Evolutionary conservation across 2,113 vertebrate genomes (phyloP).

Genomic region (Mirza zaza): DNA sequence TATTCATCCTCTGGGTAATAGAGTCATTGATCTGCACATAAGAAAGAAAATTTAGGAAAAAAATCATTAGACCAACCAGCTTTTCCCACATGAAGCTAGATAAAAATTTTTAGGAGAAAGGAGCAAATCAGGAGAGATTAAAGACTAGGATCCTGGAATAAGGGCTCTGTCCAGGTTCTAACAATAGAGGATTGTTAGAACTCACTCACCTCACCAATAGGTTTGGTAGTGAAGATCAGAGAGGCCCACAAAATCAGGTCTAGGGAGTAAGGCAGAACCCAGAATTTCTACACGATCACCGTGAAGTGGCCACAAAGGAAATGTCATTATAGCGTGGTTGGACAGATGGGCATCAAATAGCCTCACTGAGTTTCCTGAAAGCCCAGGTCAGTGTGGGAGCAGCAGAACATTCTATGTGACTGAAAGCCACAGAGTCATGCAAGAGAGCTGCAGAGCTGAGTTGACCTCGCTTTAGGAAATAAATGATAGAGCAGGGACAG

Average conservation of each 20-base stretch:
- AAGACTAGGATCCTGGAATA: background rate
- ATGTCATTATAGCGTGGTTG: background rate
- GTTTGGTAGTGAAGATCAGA: background rate
- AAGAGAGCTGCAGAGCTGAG: background rate
- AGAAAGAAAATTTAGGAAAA: conserved; percentile 2
- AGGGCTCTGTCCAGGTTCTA: background rate
- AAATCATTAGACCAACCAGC: background rate
- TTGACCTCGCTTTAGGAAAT: background rate
- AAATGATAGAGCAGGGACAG: background rate
- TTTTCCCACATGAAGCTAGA: background rate
- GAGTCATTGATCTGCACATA: background rate
- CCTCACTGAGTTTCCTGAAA: background rate
- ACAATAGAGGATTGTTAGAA: background rate
- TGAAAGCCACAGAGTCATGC: background rate
- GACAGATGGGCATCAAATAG: background rate
- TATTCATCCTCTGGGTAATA: background rate
- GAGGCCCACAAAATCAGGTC: background rate
- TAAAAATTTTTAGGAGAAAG: background rate
- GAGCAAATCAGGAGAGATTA: background rate
- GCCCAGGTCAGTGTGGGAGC: background rate
- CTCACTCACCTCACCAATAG: background rate
- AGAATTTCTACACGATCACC: background rate
- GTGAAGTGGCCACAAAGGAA: background rate
- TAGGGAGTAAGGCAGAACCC: background rate
- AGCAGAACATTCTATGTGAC: background rate